phyloP scores from a whole-genome alignment of 2,113 vertebrate genomes.

The Salvator merianae region DNA sequence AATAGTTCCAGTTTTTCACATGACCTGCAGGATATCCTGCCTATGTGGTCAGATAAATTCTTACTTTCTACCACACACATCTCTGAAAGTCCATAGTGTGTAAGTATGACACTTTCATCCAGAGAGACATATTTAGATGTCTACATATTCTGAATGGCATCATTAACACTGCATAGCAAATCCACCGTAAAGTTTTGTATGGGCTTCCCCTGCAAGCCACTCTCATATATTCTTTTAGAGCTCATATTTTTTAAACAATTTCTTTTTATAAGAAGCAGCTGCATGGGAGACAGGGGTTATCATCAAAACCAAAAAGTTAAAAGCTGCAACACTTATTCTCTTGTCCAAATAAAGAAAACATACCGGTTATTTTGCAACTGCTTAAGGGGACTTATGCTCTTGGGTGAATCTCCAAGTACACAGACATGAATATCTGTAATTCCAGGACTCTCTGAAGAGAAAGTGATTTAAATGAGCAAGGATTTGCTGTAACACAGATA shows the following conservation, averaged over 20 bases:
- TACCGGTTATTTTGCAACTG: conserved; percentile 36
- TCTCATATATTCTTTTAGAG: no score
- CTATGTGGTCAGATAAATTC: not conserved
- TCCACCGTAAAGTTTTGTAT: not conserved
- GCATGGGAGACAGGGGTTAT: no score
- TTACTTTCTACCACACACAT: no score
- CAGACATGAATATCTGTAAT: not conserved
- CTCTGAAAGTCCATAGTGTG: not conserved
- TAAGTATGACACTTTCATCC: not conserved
- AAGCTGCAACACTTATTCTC: not conserved
- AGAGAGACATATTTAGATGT: no score
- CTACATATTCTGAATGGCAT: no score
- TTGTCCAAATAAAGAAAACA: not conserved
- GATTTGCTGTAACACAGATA: not conserved
- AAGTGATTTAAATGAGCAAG: rapidly evolving
- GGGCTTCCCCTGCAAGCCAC: no score
- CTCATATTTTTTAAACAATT: not conserved
- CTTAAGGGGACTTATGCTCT: not conserved
- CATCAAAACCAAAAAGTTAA: no score
- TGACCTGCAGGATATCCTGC: not conserved
- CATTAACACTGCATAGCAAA: not conserved
- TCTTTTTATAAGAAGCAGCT: not conserved
- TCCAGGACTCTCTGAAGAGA: conserved; percentile 37
- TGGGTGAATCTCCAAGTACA: not conserved
- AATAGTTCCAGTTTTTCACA: not conserved